Base-by-base conservation (phyloP, 2,113 vertebrate species). In the Menura novaehollandiae region DNA sequence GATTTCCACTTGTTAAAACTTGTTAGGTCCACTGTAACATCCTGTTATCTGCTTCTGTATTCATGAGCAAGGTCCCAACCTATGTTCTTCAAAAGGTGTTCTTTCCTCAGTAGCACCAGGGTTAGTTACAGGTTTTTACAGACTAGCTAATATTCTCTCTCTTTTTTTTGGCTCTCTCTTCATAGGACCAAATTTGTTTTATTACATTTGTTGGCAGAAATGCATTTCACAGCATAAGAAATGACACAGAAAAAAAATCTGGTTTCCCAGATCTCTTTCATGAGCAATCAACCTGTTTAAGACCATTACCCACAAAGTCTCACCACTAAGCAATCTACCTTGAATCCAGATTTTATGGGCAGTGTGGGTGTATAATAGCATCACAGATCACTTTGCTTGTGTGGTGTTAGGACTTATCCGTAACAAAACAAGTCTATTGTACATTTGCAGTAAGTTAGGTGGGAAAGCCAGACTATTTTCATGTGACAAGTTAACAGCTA, bases 291-390 rank as follows among this genome's bases (percentile, higher is more conserved):
- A 9, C 8, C 12, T 39, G 5, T 30, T 60, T 30, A 47, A 33
- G 64, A 56, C 9, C 6, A 4, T 30, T 62, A 35, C 32, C 24
- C 52, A 60, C 39, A 43, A 72, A 43, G 21, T 49, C 27, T 75
- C 8, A 3, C 10, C 11, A 30, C 18, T 64, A 7, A 58, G n/a
- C 26, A 75, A 67, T 3, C 16, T 80, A 14, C 39, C 24, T 67
- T 46, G 13, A 76, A 37, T 55, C 56, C 74, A 16, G 11, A 8
- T 69, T 84, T 93, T 81, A 26, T 49, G 47, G 35, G 33, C 33
- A 72, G 4, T 5, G 3, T 43, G 16, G 5, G 4, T 2, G 1
- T 2, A 1, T 60, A 52, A 33, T 13, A 53, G 5, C 16, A 66
- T 39, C 32, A 52, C 9, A 58, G 13, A 53, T 15, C 20, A 35